These are phyloP conservation scores for Coelopa pilipes DNA, from an alignment of 2,888 invertebrate species.

Conservation along the genomic window DNA sequence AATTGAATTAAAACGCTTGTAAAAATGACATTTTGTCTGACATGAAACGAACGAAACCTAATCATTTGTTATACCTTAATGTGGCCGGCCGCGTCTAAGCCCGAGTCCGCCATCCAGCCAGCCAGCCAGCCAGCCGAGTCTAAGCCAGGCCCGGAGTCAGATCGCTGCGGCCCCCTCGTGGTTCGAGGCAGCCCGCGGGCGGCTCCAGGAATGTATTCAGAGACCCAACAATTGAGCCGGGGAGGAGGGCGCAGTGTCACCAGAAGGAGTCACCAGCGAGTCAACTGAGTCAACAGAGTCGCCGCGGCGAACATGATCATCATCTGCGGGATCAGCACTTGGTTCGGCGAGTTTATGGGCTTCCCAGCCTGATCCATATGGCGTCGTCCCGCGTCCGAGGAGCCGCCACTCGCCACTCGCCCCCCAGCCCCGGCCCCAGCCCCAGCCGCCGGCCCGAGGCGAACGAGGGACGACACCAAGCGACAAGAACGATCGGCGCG, in stretches of 20 bases:
- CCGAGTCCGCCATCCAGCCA: constrained; percentile 20
- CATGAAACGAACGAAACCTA: constrained; percentile 53
- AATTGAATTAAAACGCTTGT: constrained; percentile 56
- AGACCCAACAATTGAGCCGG: constrained; percentile 40
- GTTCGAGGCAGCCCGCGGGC: constrained; percentile 23
- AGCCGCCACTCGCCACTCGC: not conserved
- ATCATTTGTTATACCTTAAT: constrained; percentile 52
- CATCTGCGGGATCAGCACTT: constrained; percentile 17
- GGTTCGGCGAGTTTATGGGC: constrained; percentile 35
- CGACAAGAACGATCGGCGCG: constrained; percentile 14
- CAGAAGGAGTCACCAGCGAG: too few species aligned
- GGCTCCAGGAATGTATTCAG: constrained; percentile 42
- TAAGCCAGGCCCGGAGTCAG: not conserved
- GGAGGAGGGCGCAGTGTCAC: constrained; percentile 37
- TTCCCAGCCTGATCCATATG: constrained; percentile 16
- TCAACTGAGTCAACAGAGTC: constrained; percentile 35
- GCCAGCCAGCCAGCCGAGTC: constrained; percentile 14
- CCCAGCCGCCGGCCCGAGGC: too few species aligned
- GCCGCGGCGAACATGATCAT: constrained; percentile 22
- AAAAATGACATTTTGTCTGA: constrained; percentile 60
- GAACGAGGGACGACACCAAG: not conserved
- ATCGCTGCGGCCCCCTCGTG: not conserved
- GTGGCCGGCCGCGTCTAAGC: constrained; percentile 25
- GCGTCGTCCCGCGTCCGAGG: not conserved
- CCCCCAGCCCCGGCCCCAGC: too few species aligned